Conservation (phyloP, 2,888 invertebrate genomes). For the Macrosoma leucophasiata region DNA sequence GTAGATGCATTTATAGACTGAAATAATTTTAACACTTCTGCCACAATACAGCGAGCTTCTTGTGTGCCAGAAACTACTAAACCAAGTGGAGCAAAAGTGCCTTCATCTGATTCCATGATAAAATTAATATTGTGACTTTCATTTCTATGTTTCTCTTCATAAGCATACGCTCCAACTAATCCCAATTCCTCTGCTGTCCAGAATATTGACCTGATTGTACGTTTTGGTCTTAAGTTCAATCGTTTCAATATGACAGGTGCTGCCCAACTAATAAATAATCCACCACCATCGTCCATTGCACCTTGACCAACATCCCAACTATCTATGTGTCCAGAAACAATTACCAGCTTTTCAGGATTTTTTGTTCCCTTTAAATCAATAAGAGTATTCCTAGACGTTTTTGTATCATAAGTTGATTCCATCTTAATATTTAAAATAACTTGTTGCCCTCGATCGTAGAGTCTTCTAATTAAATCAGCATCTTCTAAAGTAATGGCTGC, state of each 20-base stretch:
- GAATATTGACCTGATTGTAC: constrained; percentile 84
- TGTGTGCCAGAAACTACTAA: constrained; percentile 79
- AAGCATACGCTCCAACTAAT: constrained; percentile 79
- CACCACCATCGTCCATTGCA: constrained; percentile 93
- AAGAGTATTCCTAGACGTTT: constrained; percentile 82
- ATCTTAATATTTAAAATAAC: constrained; percentile 76
- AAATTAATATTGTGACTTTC: constrained; percentile 79
- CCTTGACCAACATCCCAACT: constrained; percentile 94
- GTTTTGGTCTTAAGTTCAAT: constrained; percentile 78
- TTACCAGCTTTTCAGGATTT: constrained; percentile 72
- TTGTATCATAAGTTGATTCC: constrained; percentile 75
- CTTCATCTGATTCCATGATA: constrained; percentile 90
- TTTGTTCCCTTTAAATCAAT: constrained; percentile 79
- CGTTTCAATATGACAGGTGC: constrained; percentile 80
- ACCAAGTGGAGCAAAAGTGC: constrained; percentile 85
- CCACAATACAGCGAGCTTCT: constrained; percentile 79
- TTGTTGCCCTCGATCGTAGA: constrained; percentile 73
- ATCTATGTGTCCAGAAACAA: constrained; percentile 89
- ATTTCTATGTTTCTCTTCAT: constrained; percentile 75
- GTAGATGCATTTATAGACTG: constrained; percentile 80
- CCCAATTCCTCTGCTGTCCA: constrained; percentile 91
- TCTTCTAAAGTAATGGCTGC: constrained; percentile 87
- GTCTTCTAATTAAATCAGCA: constrained; percentile 81
- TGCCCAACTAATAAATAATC: constrained; percentile 87
- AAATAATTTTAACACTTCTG: constrained; percentile 77